Percentiles rank a stretch among this genome's conserved stretches.
phyloP scores from a whole-genome alignment of 2,888 invertebrate species.

The Dermolepida albohirtum region DNA sequence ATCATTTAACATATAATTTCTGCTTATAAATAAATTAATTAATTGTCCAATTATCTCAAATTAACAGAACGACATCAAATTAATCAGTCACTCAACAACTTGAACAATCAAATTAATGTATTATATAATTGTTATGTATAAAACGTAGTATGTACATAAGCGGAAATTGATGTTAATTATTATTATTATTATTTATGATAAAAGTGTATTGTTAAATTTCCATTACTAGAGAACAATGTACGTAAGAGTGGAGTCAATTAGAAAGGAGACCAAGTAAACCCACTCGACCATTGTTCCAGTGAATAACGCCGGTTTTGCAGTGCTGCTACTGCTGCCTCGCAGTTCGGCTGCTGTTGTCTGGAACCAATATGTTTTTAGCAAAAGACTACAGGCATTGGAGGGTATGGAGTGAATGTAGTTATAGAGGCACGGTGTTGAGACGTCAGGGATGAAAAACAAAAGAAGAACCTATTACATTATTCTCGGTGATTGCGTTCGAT shows the following conservation, averaged over 20 bases:
- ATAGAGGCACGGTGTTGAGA: conserved; percentile 3
- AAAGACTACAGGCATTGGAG: background rate
- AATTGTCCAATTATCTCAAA: no score
- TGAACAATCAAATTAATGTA: no score
- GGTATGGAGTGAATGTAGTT: background rate
- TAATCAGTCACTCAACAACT: no score
- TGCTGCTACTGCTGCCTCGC: background rate
- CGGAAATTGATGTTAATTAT: no score
- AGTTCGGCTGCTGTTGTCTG: conserved; percentile 6
- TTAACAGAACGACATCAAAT: no score
- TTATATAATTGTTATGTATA: no score
- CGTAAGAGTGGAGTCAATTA: conserved; percentile 8
- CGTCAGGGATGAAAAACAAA: conserved; percentile 18
- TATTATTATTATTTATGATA: conserved; percentile 7
- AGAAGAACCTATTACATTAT: conserved; percentile 32
- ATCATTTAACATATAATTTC: no score
- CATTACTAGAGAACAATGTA: conserved; percentile 10
- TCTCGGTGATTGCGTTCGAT: conserved; percentile 29
- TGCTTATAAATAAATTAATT: no score
- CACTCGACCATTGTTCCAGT: conserved; percentile 18
- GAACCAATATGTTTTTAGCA: conserved; percentile 27
- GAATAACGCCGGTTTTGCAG: conserved; percentile 13
- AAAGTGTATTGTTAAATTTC: conserved; percentile 20
- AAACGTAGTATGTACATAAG: no score
- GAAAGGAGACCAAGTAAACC: conserved; percentile 16